Base-by-base conservation (phyloP, 2,888 invertebrate genomes). In the Strigamia maritima region DNA sequence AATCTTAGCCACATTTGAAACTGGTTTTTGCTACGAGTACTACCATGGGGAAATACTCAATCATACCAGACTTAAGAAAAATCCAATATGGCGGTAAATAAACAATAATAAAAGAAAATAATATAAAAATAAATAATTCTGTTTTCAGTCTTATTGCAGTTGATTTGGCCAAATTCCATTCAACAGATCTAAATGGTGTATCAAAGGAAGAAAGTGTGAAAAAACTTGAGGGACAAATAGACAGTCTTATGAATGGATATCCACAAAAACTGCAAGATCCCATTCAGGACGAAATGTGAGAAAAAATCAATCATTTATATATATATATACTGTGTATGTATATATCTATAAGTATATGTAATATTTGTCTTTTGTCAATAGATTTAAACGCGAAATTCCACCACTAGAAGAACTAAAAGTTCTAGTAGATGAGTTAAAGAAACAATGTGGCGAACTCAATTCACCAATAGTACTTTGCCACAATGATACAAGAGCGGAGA, bases 401-500 rank as follows among this genome's bases (percentile, higher is more conserved):
- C 26, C 74, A 24, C 26, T 31, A 16, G 76, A 76, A 28, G 35
- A 31, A 35, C 38, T 76, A 24, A 2, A 22, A 12, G 76, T 0
- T 14, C 8, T 31, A 28, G 76, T 3, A 4, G 31, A 28, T 1
- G 16, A 31, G 16, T 1, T 35, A 31, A 12, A 28, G 31, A 10
- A 38, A 28, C 35, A 38, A 10, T 38, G 12, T 4, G n/a, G 4
- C 0, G n/a, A 22, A 12, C 3, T 38, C 31, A 38, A 31, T 28
- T 54, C 28, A 12, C 24, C 77, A 12, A n/a, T 77, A 10, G 77
- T 77, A 22, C 54, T 77, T 7, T 49, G 49, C 54, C 77, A 77
- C 19, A 1, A 49, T 10, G 77, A 77, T 24, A 77, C 12, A 1
- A 77, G 77, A 77, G 44, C 77, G 1, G 77, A 77, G n/a, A 77